Evolutionary conservation across 1,140 invertebrate species (phyloP).

Genomic region (Metaphire vulgaris): DNA sequence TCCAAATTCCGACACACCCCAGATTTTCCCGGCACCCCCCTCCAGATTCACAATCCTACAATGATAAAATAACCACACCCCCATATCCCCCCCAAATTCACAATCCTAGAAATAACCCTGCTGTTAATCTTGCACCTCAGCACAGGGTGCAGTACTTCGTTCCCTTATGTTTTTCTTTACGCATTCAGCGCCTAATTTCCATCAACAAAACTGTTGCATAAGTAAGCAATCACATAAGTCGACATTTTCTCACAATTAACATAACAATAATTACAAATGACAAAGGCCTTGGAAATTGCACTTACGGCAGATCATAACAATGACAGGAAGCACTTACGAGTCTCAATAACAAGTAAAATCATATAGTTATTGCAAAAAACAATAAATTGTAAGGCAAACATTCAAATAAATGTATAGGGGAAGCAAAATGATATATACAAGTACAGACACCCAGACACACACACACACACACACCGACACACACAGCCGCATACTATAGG

Average conservation of each 20-base stretch:
- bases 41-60: no score
- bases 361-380: neutral
- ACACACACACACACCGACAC: neutral
- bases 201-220: neutral
- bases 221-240: neutral
- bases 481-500: neutral
- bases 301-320: neutral
- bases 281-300: neutral
- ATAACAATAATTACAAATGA: neutral
- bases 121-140: neutral
- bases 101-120: neutral
- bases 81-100: neutral
- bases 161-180: no score
- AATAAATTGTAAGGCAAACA: neutral
- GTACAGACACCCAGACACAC: neutral
- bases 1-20: no score
- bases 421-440: neutral
- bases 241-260: neutral
- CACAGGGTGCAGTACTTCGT: neutral
- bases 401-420: neutral
- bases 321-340: neutral
- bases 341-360: neutral
- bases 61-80: no score
- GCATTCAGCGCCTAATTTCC: no score
- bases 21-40: no score